Evolutionary conservation across 2,113 vertebrate genomes (phyloP).

Genomic region (Labrus mixtus): DNA sequence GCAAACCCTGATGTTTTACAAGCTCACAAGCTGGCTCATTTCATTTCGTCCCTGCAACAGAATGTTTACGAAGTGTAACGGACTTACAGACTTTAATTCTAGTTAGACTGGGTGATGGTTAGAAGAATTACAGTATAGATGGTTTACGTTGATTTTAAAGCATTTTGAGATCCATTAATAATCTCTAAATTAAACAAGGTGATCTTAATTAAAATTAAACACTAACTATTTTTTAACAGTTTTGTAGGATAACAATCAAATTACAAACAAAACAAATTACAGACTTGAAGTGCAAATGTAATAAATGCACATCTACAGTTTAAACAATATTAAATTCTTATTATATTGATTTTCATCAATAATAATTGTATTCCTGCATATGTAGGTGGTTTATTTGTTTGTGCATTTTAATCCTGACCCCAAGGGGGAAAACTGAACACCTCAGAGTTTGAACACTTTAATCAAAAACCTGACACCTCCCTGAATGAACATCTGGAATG

Average conservation of each 20-base stretch:
- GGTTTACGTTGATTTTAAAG: too few relatives aligned
- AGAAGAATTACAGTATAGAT: too few relatives aligned
- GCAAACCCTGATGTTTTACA: conserved; percentile 6
- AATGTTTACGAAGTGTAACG: background rate
- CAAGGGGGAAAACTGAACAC: background rate
- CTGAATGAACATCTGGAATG: background rate
- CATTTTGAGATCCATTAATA: too few relatives aligned
- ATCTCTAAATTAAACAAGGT: too few relatives aligned
- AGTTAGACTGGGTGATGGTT: background rate
- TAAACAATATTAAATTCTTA: background rate
- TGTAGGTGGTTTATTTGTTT: background rate
- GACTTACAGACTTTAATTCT: background rate
- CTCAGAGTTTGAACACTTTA: background rate
- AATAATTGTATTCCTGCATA: background rate
- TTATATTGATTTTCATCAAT: background rate
- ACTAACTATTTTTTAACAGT: too few relatives aligned
- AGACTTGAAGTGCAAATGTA: background rate
- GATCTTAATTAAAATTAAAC: too few relatives aligned
- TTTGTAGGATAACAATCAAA: too few relatives aligned
- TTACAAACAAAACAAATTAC: too few relatives aligned
- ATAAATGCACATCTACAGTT: background rate
- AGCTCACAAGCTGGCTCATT: conserved; percentile 33
- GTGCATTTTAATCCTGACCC: background rate
- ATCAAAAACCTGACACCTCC: background rate
- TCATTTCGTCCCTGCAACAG: conserved; percentile 1